These are phyloP conservation scores for Lordiphosa collinella DNA, from an alignment of 1,140 invertebrate genomes.

Conservation along the genomic window DNA sequence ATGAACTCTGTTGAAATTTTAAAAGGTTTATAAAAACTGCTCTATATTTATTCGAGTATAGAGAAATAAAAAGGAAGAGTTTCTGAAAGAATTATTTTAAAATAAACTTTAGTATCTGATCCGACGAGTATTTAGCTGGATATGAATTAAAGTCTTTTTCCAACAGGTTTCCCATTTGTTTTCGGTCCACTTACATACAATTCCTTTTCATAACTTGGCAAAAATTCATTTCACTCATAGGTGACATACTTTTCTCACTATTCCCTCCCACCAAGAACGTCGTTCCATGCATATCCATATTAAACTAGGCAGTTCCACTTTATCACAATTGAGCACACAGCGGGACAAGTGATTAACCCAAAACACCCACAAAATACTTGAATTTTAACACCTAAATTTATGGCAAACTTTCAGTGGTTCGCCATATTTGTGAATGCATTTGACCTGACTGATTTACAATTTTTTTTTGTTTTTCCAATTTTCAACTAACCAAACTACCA, in stretches of 20 bases:
- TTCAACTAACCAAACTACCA: constrained; percentile 20
- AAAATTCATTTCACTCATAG: not conserved
- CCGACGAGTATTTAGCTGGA: too few relatives aligned
- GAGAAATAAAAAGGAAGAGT: too few relatives aligned
- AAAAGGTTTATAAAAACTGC: too few relatives aligned
- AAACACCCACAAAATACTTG: constrained; percentile 19
- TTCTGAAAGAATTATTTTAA: too few relatives aligned
- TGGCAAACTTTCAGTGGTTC: constrained; percentile 21
- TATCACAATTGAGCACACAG: constrained; percentile 21
- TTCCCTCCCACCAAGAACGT: not conserved
- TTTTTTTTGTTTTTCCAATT: constrained; percentile 12
- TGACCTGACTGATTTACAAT: constrained; percentile 8
- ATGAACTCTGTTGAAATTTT: not conserved
- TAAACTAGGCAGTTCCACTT: constrained; percentile 30
- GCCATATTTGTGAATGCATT: constrained; percentile 39
- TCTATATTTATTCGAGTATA: too few relatives aligned
- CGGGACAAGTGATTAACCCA: constrained; percentile 52
- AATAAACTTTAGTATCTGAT: too few relatives aligned
- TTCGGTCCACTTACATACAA: not conserved
- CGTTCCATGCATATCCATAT: constrained; percentile 13
- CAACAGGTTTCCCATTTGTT: too few relatives aligned
- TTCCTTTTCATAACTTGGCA: not conserved
- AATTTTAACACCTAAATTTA: constrained; percentile 46
- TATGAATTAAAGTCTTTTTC: too few relatives aligned
- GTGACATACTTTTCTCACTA: constrained; percentile 14